Conservation (phyloP, 2,113 vertebrate genomes). For the Nematolebias whitei region DNA sequence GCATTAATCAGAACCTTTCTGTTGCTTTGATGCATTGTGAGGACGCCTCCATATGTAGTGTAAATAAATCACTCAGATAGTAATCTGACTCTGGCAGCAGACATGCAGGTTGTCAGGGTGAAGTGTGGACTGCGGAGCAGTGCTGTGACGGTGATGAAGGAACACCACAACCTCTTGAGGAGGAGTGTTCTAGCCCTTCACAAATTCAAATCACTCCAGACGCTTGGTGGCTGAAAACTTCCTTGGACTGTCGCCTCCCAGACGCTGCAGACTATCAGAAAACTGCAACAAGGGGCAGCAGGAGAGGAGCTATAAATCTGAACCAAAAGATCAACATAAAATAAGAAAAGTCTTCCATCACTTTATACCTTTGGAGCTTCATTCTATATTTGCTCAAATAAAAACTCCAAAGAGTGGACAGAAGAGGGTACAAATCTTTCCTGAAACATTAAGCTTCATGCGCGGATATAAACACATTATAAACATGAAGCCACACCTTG, state of each 20-base stretch:
- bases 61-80: conserved; percentile 8
- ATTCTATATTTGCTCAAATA: too few relatives aligned
- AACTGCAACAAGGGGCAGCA: not conserved
- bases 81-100: conserved; percentile 8
- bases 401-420: too few relatives aligned
- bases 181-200: conserved; percentile 72
- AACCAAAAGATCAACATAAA: not conserved
- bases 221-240: not conserved
- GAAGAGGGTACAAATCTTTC: too few relatives aligned
- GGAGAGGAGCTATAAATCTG: not conserved
- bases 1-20: conserved; percentile 5
- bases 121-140: conserved; percentile 20
- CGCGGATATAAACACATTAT: not conserved
- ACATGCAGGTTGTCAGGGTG: conserved; percentile 6
- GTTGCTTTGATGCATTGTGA: conserved; percentile 9
- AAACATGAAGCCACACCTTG: not conserved
- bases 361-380: not conserved
- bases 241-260: conserved; percentile 2
- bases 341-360: not conserved
- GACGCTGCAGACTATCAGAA: not conserved
- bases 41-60: not conserved
- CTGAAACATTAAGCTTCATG: conserved; percentile 11
- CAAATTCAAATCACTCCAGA: conserved; percentile 56
- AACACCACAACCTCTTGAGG: conserved; percentile 55
- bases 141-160: conserved; percentile 26